Conservation (phyloP, 2,888 invertebrate genomes). For the Cosmia pyralina region DNA sequence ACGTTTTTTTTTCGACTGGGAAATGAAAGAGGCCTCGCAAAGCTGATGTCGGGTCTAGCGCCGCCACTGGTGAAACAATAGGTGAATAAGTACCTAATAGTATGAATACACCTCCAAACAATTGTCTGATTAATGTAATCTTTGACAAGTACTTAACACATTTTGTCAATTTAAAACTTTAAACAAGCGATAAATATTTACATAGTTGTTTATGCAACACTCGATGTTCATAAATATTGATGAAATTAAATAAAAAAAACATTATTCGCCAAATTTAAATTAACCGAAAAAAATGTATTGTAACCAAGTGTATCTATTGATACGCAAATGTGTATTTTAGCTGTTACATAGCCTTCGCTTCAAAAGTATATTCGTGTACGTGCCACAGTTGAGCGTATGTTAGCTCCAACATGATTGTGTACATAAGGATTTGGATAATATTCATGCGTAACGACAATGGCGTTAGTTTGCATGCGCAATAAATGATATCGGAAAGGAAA, state of each 20-base stretch:
- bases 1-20: too few relatives aligned
- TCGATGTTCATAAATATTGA: constrained; percentile 22
- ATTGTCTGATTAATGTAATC: too few relatives aligned
- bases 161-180: too few relatives aligned
- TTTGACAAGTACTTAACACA: too few relatives aligned
- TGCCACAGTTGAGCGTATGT: constrained; percentile 7
- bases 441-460: background rate
- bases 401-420: background rate
- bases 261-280: background rate
- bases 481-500: background rate
- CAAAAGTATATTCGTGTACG: constrained; percentile 6
- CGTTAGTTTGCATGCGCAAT: background rate
- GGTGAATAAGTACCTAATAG: too few relatives aligned
- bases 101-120: too few relatives aligned
- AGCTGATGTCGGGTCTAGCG: too few relatives aligned
- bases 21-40: too few relatives aligned
- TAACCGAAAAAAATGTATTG: background rate
- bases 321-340: constrained; percentile 1
- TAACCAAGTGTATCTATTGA: background rate
- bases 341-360: constrained; percentile 13
- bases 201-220: too few relatives aligned
- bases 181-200: too few relatives aligned
- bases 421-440: background rate
- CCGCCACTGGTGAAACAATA: too few relatives aligned
- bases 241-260: background rate